A percentile compares a stretch with the other conserved stretches of the same genome.
Evolutionary conservation across 2,113 vertebrate genomes (phyloP).

Genomic region (Peromyscus leucopus): DNA sequence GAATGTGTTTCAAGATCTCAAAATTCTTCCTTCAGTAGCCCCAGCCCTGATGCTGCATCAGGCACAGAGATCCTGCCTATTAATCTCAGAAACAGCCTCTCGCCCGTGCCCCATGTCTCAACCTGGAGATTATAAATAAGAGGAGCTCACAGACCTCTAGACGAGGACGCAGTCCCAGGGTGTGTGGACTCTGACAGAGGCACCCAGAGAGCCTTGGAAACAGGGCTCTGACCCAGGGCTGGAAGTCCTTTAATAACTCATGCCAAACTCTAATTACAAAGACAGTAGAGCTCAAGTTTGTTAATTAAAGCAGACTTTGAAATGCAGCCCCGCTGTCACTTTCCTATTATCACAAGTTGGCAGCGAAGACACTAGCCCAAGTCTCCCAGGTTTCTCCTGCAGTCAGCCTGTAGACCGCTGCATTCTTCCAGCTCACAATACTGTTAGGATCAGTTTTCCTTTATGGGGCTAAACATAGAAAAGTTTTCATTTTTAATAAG

Average conservation of each 20-base stretch:
- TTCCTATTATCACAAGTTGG: slow-evolving; percentile 45
- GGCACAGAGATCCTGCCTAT: slow-evolving; percentile 34
- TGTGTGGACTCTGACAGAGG: background rate
- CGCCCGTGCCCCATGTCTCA: slow-evolving; percentile 11
- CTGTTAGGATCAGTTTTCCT: slow-evolving; percentile 77
- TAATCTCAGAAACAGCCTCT: slow-evolving; percentile 60
- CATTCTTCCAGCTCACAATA: slow-evolving; percentile 63
- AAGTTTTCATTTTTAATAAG: slow-evolving; percentile 85
- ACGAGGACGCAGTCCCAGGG: background rate
- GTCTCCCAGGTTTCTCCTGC: slow-evolving; percentile 67
- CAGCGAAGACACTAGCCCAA: slow-evolving; percentile 28
- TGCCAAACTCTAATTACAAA: slow-evolving; percentile 51
- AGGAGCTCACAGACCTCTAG: slow-evolving; percentile 1
- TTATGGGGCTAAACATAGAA: slow-evolving; percentile 83
- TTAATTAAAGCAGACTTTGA: slow-evolving; percentile 73
- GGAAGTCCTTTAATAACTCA: slow-evolving; percentile 59
- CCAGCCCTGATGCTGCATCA: slow-evolving; percentile 14
- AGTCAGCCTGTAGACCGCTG: slow-evolving; percentile 58
- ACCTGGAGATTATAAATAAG: slow-evolving; percentile 5
- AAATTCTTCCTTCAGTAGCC: background rate
- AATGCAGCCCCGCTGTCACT: slow-evolving; percentile 58
- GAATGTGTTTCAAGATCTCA: slow-evolving; percentile 57
- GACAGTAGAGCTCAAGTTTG: slow-evolving; percentile 9
- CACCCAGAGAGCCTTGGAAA: background rate
- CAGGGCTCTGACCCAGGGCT: background rate